Evolutionary conservation across 1,140 invertebrate genomes (phyloP).

Genomic region (Nylanderia fulva): DNA sequence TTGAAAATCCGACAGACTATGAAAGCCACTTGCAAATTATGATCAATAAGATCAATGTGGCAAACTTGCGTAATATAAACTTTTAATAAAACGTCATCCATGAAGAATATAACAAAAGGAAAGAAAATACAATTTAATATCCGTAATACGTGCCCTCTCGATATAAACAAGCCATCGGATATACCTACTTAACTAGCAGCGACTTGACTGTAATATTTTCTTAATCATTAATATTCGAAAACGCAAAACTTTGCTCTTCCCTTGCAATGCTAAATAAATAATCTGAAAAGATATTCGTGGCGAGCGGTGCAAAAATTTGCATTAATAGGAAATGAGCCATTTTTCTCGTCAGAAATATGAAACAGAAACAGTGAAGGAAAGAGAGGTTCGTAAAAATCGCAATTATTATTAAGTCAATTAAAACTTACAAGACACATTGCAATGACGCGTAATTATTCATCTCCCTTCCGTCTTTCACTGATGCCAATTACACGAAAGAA

Average conservation of each 20-base stretch:
- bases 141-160: background rate
- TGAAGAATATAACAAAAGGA: background rate
- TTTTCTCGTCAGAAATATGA: background rate
- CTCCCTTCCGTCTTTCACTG: slow-evolving; percentile 68
- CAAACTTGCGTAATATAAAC: slow-evolving; percentile 23
- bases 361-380: background rate
- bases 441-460: slow-evolving; percentile 74
- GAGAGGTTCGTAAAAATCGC: slow-evolving; percentile 7
- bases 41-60: background rate
- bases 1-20: background rate
- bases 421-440: slow-evolving; percentile 67
- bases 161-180: background rate
- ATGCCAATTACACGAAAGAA: slow-evolving; percentile 11
- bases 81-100: slow-evolving; percentile 37
- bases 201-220: background rate
- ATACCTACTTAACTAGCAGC: background rate
- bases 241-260: slow-evolving; percentile 11
- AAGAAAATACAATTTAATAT: slow-evolving; percentile 1
- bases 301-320: background rate
- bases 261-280: slow-evolving; percentile 11
- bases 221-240: slow-evolving; percentile 57
- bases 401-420: slow-evolving; percentile 79
- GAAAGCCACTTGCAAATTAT: background rate
- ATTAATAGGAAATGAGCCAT: background rate
- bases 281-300: background rate